Base-by-base conservation (phyloP, 1,140 invertebrate species). In the Habropoda laboriosa region DNA sequence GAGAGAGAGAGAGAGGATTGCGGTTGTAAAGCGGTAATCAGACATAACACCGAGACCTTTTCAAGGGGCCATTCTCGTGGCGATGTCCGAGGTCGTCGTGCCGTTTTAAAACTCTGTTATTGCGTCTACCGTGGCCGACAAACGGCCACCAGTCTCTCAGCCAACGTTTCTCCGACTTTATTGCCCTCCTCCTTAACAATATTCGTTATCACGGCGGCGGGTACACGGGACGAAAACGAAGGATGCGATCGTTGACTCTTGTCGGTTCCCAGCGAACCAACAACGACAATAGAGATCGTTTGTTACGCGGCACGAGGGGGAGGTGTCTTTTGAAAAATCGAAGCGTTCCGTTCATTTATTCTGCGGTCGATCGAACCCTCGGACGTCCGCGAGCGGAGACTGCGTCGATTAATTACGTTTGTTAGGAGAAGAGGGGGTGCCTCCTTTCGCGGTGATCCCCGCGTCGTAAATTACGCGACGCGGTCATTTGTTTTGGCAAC, bases 381-480 rank as follows among this genome's bases (percentile, higher is more conserved):
- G 73, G 38, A 68, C 67, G 82, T 80, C 49, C 61, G 42, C 53
- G 47, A 58, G 49, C 63, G 38, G 58, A 79, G 74, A 68, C 67
- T 72, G 71, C 75, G 79, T 82, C 82, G 81, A 85, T 86, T 85
- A 86, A 86, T 86, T 86, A 82, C 75, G 75, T 57, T 79, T 61
- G 75, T 66, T 51, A 32, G 51, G 64, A 13, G 45, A 21, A 13
- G n/a, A 18, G 58, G 3, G 18, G 32, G 55, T 58, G 79, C 42
- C 68, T 76, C 27, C 53, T 40, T 72, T 58, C 75, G 71, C 80
- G 67, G 82, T 80, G 75, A 85, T 85, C 75, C 80, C 64, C 71
- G 68, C 83, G 84, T 86, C 80, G 86, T 86, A 86, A 86, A 86
- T 86, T 86, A 82, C 81, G 55, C 73, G 60, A 47, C 80, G 64